These are phyloP conservation scores for Maconellicoccus hirsutus DNA, from an alignment of 1,140 invertebrate genomes.

Conservation along the genomic window DNA sequence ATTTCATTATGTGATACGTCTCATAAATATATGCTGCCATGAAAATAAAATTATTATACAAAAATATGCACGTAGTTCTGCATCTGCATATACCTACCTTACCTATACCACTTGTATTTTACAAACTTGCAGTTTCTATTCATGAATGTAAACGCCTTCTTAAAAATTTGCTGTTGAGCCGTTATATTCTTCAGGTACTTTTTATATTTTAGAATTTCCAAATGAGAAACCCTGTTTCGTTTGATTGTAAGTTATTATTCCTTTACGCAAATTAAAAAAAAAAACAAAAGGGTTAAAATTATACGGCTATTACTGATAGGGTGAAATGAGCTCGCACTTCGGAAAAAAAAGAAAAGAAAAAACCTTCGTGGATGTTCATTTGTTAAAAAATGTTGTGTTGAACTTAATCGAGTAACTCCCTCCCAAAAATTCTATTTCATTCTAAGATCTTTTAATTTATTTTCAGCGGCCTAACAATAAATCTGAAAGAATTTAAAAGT, in stretches of 20 bases:
- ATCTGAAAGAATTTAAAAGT: conserved; percentile 22
- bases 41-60: no score
- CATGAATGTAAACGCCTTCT: no score
- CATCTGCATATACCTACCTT: no score
- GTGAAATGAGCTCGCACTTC: not conserved
- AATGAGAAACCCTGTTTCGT: conserved; percentile 12
- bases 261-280: conserved; percentile 10
- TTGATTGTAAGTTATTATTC: conserved; percentile 18
- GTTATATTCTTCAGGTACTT: no score
- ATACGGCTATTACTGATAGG: conserved; percentile 21
- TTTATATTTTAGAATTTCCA: not conserved
- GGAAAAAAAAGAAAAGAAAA: not conserved
- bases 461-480: conserved; percentile 21
- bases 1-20: no score
- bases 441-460: conserved; percentile 15
- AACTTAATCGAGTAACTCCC: conserved; percentile 21
- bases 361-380: conserved; percentile 6
- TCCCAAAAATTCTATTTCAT: conserved; percentile 20
- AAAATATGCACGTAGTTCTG: no score
- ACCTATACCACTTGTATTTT: no score
- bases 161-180: no score
- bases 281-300: conserved; percentile 22
- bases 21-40: no score
- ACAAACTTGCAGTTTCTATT: no score
- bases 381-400: conserved; percentile 16